phyloP scores from a whole-genome alignment of 2,113 vertebrate species.

The Scomber scombrus region DNA sequence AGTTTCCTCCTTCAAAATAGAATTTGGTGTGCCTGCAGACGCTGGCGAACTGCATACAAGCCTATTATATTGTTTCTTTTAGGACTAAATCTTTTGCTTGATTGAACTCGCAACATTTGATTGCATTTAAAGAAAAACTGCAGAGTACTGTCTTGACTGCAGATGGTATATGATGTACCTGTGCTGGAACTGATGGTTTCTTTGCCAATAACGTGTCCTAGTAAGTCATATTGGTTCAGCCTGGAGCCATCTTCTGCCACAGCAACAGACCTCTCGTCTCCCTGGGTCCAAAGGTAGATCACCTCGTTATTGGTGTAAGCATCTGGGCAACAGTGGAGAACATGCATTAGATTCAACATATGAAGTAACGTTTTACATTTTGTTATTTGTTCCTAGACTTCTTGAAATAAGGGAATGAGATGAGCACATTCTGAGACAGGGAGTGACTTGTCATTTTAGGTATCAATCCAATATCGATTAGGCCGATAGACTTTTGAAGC shows the following conservation, averaged over 20 bases:
- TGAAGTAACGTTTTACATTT: background rate
- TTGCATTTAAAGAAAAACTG: background rate
- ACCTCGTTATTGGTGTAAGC: slow-evolving; percentile 98
- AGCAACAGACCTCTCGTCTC: slow-evolving; percentile 92
- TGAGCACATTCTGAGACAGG: too few relatives aligned
- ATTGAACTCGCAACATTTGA: background rate
- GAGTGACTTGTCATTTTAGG: too few relatives aligned
- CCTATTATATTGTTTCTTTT: background rate
- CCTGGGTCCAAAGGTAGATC: slow-evolving; percentile 96
- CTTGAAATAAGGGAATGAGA: background rate
- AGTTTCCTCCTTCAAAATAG: slow-evolving; percentile 3
- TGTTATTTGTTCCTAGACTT: background rate
- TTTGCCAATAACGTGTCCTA: slow-evolving; percentile 95
- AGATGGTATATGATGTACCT: slow-evolving; percentile 83
- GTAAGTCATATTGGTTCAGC: slow-evolving; percentile 96
- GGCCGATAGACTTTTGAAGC: background rate
- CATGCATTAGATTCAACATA: background rate
- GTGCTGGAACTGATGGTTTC: slow-evolving; percentile 98
- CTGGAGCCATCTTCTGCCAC: slow-evolving; percentile 97
- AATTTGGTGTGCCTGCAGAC: background rate
- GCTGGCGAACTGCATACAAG: slow-evolving; percentile 6
- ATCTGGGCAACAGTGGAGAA: slow-evolving; percentile 81
- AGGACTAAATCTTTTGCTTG: background rate
- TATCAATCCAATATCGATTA: background rate
- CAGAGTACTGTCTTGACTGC: slow-evolving; percentile 6